Evolutionary conservation across 2,797 vertebrate genomes (phyloP).

Genomic region (Acomys russatus): DNA sequence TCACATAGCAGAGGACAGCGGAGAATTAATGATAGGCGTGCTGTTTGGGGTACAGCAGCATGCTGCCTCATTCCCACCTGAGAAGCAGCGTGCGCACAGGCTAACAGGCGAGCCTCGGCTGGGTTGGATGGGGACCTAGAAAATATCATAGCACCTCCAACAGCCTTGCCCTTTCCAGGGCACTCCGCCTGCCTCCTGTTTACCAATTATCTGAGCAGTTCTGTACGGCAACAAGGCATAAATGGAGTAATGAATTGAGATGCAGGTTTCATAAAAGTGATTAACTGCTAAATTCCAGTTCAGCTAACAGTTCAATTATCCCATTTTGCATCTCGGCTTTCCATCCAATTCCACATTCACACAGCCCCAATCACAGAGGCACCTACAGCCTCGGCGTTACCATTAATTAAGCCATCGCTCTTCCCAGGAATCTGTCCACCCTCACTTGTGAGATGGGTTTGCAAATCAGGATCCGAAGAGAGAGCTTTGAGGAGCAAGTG

Average conservation of each 20-base stretch:
- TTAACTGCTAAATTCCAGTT: constrained; percentile 82
- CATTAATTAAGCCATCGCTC: constrained; percentile 78
- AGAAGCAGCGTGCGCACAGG: background rate
- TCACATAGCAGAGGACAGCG: background rate
- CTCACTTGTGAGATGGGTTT: constrained; percentile 36
- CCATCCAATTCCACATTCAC: constrained; percentile 70
- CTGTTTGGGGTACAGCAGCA: background rate
- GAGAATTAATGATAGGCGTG: background rate
- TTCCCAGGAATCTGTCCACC: constrained; percentile 70
- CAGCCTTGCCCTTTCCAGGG: constrained; percentile 52
- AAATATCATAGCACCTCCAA: background rate
- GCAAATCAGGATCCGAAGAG: background rate
- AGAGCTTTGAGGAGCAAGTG: background rate
- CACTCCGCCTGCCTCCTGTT: constrained; percentile 64
- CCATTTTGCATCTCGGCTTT: constrained; percentile 79
- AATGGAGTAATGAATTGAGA: constrained; percentile 79
- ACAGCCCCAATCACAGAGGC: constrained; percentile 63
- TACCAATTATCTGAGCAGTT: constrained; percentile 71
- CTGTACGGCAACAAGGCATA: constrained; percentile 68
- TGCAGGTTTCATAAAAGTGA: constrained; percentile 82
- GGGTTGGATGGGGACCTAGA: background rate
- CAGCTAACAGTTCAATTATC: constrained; percentile 82
- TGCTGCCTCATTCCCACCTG: background rate
- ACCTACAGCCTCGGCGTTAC: constrained; percentile 67
- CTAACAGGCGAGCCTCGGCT: background rate